Evolutionary conservation across 1,140 invertebrate genomes (phyloP), one percentile per base, ranked within the genome.

Genomic region (Drosophila arizonae): DNA sequence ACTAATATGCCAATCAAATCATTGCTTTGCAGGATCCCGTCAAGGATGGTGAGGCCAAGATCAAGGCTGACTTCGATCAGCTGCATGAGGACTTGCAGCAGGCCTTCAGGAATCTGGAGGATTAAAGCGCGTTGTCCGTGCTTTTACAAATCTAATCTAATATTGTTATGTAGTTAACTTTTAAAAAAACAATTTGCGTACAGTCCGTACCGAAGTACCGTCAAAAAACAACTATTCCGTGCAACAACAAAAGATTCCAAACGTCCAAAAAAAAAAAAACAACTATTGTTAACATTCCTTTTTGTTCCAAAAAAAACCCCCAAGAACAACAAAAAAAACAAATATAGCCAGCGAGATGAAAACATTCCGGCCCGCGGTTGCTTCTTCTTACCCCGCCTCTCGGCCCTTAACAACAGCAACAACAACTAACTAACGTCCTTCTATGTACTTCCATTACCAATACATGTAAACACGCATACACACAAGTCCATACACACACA

Each of bases 21-120:
- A 65, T 26, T 24, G 0, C 0, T 8, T 65, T 93, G 64, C 90
- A 98, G 96, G 98, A 99, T 93, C 98, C 99, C 41, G 96, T 98
- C 8, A 98, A 98, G 93, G 98, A 99, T 76, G 98, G 98, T 41
- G 98, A 99, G 92, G 95, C 95, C 3, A 99, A 99, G 93, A 99
- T 99, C 92, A 97, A 97, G 92, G 95, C 97, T 51, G 98, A 99
- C 89, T 99, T 98, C 91, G 98, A 99, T 90, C 97, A 98, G 90
- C 92, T 99, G 24, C 94, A 98, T 70, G 98, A 99, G 93, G 96
- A 98, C 90, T 98, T 99, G 93, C 96, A 98, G 89, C 96, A 97
- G 90, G 97, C 97, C 81, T 99, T 99, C 95, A 96, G 99, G 92
- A 99, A 99, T 94, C 94, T 99, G 91, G 99, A 99, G 94, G 99